Conservation (phyloP, 1,140 invertebrate species). For the Aphis craccivora region DNA sequence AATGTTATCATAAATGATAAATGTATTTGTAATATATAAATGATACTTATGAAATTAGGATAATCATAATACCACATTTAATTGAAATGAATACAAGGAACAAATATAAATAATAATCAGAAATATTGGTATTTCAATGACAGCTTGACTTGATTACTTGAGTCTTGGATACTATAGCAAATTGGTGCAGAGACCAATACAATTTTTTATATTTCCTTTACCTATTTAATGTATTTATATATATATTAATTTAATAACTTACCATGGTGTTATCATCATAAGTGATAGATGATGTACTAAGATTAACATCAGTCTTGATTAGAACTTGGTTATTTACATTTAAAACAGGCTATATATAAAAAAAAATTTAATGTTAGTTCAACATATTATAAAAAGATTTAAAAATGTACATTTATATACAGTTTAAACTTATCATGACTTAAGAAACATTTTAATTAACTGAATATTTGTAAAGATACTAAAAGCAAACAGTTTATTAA, state of each 20-base stretch:
- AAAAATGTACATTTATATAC: not conserved
- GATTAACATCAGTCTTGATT: not conserved
- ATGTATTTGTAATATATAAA: not conserved
- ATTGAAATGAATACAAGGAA: too few species aligned
- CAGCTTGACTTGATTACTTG: not conserved
- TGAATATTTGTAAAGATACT: too few species aligned
- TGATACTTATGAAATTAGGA: not conserved
- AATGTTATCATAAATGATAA: not conserved
- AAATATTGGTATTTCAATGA: not conserved
- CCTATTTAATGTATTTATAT: not conserved
- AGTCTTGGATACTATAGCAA: too few species aligned
- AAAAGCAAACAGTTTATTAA: too few species aligned
- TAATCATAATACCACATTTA: not conserved
- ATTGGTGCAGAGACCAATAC: too few species aligned
- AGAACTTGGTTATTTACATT: not conserved
- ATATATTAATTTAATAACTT: not conserved
- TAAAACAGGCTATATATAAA: not conserved
- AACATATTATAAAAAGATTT: not conserved
- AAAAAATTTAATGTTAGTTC: not conserved
- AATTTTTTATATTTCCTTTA: not conserved
- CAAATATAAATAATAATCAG: not conserved
- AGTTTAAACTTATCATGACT: not conserved
- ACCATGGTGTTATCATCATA: not conserved
- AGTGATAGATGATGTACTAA: not conserved
- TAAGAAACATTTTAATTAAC: too few species aligned